Evolutionary conservation across 2,113 vertebrate species (phyloP), one percentile per base, ranked within the genome.

Genomic region (Anguilla rostrata): DNA sequence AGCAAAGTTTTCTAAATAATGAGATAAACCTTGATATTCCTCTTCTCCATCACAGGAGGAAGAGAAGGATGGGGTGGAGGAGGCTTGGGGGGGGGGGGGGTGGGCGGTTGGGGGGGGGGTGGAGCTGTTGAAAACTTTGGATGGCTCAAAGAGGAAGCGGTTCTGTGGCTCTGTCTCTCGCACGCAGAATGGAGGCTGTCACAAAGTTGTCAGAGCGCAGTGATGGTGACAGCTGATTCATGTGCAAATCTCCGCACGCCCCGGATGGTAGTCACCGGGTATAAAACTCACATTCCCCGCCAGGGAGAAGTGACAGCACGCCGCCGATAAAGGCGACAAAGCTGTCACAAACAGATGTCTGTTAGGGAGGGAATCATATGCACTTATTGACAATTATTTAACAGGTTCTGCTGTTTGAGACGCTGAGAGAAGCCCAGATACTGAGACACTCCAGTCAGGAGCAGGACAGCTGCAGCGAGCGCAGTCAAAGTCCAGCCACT

Each of bases 331-430:
- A 97, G 96, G 96, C 95, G 96, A 95, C 94, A 95, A 95, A 97
- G 95, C 97, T 99, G 98, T 99, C 98, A 98, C 96, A 97, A 97
- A 97, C 97, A 99, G 97, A 97, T 98, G 97, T 98, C 97, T 94
- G 91, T 90, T 84, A 93, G 93, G 92, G 94, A 93, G 94, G 93
- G 93, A 92, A 95, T 96, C 93, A 94, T 94, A 95, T 95, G 94
- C 94, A 94, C 95, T 95, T 96, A 94, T 94, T 95, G 95, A 94
- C 93, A 94, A 94, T 94, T 93, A 95, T 95, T 93, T 91, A 94
- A 93, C 93, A 92, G 93, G 94, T 93, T 63, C 91, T 92, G 89
- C 92, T 88, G 87, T 89, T 92, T 93, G 92, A 94, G 91, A 94
- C 92, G 91, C 91, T 34, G 91, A 66, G 91, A 66, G 18, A 85